A percentile compares a stretch with the other conserved stretches of the same genome.
phyloP scores from a whole-genome alignment of 2,888 invertebrate species.

The Patella pellucida region DNA sequence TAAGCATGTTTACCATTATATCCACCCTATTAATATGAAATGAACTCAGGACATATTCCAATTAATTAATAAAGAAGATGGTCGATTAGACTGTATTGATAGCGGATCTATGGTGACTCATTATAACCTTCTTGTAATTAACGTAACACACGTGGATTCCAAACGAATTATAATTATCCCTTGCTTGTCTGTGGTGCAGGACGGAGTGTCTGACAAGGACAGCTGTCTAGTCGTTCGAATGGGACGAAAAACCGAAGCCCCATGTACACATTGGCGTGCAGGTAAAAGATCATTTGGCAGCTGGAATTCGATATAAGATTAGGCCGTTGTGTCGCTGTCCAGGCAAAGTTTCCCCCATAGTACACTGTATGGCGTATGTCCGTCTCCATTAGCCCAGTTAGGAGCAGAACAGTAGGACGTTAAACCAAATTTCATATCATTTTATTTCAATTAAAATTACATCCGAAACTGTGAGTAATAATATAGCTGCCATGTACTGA shows the following conservation, averaged over 20 bases:
- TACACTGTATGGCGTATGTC: not conserved
- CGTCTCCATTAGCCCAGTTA: not conserved
- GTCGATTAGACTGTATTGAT: not conserved
- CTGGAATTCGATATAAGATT: too few relatives aligned
- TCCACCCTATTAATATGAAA: not conserved
- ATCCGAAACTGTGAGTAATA: too few relatives aligned
- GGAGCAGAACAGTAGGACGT: not conserved
- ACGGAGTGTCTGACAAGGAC: too few relatives aligned
- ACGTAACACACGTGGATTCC: not conserved
- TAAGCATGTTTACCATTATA: not conserved
- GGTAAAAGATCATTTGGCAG: too few relatives aligned
- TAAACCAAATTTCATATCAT: constrained; percentile 1
- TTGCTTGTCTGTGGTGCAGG: too few relatives aligned
- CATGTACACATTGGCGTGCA: too few relatives aligned
- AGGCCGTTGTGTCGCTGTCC: too few relatives aligned
- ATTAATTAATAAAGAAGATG: not conserved
- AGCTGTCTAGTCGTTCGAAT: too few relatives aligned
- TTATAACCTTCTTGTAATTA: not conserved
- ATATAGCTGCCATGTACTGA: too few relatives aligned
- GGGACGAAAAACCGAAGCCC: too few relatives aligned
- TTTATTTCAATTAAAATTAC: not conserved
- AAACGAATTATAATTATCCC: not conserved
- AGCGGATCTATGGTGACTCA: not conserved
- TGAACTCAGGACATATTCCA: too few relatives aligned
- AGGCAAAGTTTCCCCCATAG: too few relatives aligned